Percentiles rank a stretch among this genome's conserved stretches.
phyloP scores from a whole-genome alignment of 2,888 invertebrate species.

The Mimachlamys varia region DNA sequence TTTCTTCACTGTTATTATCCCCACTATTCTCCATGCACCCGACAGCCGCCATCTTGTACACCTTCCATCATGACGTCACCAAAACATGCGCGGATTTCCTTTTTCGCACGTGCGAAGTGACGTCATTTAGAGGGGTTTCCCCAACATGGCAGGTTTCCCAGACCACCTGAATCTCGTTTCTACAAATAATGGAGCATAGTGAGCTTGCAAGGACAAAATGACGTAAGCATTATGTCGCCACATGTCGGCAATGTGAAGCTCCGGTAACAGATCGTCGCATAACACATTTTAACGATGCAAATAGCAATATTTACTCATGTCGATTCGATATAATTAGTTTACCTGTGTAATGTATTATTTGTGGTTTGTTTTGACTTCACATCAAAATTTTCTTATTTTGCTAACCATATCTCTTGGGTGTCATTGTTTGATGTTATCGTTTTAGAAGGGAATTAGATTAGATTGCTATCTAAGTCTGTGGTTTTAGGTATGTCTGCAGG shows the following conservation, averaged over 20 bases:
- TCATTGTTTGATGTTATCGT: too few relatives aligned
- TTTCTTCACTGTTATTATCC: conserved; percentile 71
- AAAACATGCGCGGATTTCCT: conserved; percentile 63
- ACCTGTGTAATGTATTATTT: too few relatives aligned
- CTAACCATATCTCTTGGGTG: too few relatives aligned
- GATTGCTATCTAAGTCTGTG: too few relatives aligned
- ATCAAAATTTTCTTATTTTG: too few relatives aligned
- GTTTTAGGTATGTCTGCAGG: too few relatives aligned
- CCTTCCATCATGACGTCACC: conserved; percentile 74
- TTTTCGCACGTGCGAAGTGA: conserved; percentile 42
- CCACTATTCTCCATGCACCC: conserved; percentile 74
- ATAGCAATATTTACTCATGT: not conserved
- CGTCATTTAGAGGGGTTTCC: conserved; percentile 65
- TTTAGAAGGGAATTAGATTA: too few relatives aligned
- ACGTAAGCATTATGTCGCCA: not conserved
- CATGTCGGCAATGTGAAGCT: not conserved
- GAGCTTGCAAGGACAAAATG: conserved; percentile 20
- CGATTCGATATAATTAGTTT: too few relatives aligned
- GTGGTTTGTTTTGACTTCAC: too few relatives aligned
- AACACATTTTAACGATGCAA: not conserved
- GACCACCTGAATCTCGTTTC: conserved; percentile 3
- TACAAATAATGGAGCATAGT: conserved; percentile 19
- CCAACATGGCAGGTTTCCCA: conserved; percentile 50
- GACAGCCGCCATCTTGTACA: conserved; percentile 79
- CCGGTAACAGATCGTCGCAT: not conserved